A percentile compares a stretch with the other conserved stretches of the same genome.
Evolutionary conservation across 2,797 vertebrate genomes (phyloP).

Genomic region (Linurgus olivaceus): DNA sequence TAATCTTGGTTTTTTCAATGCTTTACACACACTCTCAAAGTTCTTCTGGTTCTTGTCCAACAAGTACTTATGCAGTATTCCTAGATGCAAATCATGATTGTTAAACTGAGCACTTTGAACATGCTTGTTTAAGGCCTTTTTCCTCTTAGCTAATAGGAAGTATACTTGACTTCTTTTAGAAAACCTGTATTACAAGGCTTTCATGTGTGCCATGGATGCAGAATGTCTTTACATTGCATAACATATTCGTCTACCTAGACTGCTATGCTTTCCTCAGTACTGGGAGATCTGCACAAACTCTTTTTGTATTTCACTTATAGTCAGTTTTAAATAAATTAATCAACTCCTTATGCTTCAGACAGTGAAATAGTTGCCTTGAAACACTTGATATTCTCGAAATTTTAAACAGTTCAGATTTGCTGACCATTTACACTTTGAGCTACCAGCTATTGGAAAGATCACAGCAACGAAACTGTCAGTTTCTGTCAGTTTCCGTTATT

Average conservation of each 20-base stretch:
- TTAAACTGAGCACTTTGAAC: constrained; percentile 4
- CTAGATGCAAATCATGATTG: constrained; percentile 3
- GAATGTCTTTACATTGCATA: background rate
- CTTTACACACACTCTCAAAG: background rate
- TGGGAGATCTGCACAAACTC: background rate
- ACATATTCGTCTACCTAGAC: background rate
- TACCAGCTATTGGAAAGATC: background rate
- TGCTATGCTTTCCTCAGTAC: background rate
- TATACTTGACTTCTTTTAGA: background rate
- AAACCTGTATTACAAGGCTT: constrained; percentile 1
- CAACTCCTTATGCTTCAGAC: background rate
- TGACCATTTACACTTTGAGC: background rate
- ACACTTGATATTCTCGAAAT: background rate
- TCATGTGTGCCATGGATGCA: background rate
- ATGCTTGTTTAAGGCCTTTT: background rate
- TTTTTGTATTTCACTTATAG: background rate
- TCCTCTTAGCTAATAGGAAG: background rate
- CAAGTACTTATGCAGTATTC: background rate
- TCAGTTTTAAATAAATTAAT: background rate
- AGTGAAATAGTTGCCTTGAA: background rate
- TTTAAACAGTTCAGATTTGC: background rate
- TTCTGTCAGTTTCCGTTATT: background rate
- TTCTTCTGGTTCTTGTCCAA: background rate
- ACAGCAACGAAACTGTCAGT: background rate
- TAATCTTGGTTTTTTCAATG: background rate